A percentile compares a stretch with the other conserved stretches of the same genome.
Evolutionary conservation across 2,888 invertebrate species (phyloP).

Genomic region (Orthonevra nobilis): DNA sequence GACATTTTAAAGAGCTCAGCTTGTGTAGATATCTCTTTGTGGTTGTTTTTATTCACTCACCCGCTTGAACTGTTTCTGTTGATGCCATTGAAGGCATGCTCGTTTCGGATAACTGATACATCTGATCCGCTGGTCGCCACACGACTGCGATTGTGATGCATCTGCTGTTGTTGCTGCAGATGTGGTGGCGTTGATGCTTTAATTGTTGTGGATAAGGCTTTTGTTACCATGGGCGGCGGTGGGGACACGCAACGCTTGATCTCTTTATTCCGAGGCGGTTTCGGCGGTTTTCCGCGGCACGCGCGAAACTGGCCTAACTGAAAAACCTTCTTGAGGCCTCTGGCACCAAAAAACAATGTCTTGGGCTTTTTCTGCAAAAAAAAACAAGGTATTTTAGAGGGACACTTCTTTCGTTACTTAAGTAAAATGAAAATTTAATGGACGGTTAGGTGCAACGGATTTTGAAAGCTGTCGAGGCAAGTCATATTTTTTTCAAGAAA

Average conservation of each 20-base stretch:
- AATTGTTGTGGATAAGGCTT: slow-evolving; percentile 72
- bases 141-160: slow-evolving; percentile 81
- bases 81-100: slow-evolving; percentile 82
- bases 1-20: not conserved
- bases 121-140: slow-evolving; percentile 84
- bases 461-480: no score
- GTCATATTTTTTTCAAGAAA: no score
- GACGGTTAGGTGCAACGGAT: no score
- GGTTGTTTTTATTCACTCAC: slow-evolving; percentile 72
- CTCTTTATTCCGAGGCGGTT: slow-evolving; percentile 74
- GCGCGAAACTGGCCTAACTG: slow-evolving; percentile 80
- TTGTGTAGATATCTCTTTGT: slow-evolving; percentile 21
- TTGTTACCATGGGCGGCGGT: slow-evolving; percentile 74
- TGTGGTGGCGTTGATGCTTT: slow-evolving; percentile 73
- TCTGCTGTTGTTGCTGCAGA: slow-evolving; percentile 72
- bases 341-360: slow-evolving; percentile 83
- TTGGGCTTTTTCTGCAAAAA: slow-evolving; percentile 82
- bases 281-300: slow-evolving; percentile 77
- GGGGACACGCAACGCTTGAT: slow-evolving; percentile 79
- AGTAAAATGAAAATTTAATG: no score
- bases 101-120: slow-evolving; percentile 83
- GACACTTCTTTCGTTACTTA: not conserved
- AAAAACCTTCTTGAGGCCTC: slow-evolving; percentile 84
- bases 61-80: slow-evolving; percentile 85
- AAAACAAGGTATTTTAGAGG: not conserved